Percentiles rank a stretch among this genome's conserved stretches.
These are phyloP conservation scores for Coregonus clupeaformis DNA, from an alignment of 2,113 vertebrate genomes.

Conservation along the genomic window DNA sequence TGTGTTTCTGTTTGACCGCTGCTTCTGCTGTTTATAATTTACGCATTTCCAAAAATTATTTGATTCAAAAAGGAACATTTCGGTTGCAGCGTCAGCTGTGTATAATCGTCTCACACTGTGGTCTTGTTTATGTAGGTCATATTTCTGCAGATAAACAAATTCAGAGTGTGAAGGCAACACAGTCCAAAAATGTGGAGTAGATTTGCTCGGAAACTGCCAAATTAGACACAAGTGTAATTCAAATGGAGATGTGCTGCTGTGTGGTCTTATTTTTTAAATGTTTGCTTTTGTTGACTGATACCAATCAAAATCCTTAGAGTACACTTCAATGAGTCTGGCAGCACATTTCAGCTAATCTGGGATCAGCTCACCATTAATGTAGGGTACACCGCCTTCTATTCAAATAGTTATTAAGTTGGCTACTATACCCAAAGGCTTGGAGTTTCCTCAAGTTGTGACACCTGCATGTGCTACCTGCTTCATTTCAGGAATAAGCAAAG, in stretches of 20 bases:
- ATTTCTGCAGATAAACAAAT: slow-evolving; percentile 11
- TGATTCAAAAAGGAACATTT: not conserved
- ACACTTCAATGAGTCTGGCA: not conserved
- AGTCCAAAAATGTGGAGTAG: not conserved
- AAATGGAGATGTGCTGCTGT: not conserved
- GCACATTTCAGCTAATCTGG: too few species aligned
- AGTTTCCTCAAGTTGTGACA: not conserved
- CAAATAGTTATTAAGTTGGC: not conserved
- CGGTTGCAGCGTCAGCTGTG: not conserved
- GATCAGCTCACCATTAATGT: too few species aligned
- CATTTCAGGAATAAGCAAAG: slow-evolving; percentile 1
- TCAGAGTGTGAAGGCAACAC: slow-evolving; percentile 14
- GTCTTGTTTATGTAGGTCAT: slow-evolving; percentile 4
- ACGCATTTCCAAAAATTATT: too few species aligned
- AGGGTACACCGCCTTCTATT: not conserved
- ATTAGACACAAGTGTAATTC: too few species aligned
- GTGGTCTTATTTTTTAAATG: not conserved
- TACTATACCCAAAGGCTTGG: not conserved
- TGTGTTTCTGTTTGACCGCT: slow-evolving; percentile 16
- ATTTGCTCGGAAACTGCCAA: not conserved
- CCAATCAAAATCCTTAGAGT: not conserved
- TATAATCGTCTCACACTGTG: not conserved
- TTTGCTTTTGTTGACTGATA: not conserved
- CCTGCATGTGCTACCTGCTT: slow-evolving; percentile 3
- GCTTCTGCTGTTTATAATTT: not conserved